Conservation (phyloP, 2,888 invertebrate genomes). For the Phyllotreta cruciferae region DNA sequence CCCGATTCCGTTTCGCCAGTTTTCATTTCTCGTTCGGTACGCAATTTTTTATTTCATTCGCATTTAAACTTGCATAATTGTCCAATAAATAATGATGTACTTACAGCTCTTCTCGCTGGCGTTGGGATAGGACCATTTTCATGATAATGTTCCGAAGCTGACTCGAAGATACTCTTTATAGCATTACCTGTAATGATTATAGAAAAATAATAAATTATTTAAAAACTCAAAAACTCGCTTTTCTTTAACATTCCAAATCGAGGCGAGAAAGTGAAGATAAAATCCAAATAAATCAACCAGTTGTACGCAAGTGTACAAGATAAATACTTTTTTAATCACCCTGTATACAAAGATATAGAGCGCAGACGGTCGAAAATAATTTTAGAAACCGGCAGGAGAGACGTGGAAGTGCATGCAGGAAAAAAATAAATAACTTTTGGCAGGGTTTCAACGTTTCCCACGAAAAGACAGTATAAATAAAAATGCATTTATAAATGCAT, state of each 20-base stretch:
- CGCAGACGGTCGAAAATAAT: conserved; percentile 3
- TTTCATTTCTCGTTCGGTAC: too few relatives aligned
- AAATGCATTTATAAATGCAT: background rate
- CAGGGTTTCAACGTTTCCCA: conserved; percentile 18
- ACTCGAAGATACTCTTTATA: conserved; percentile 51
- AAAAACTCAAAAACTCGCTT: too few relatives aligned
- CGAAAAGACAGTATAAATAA: conserved; percentile 13
- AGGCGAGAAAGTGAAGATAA: too few relatives aligned
- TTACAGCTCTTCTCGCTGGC: conserved; percentile 99
- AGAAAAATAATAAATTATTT: too few relatives aligned
- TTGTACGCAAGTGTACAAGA: background rate
- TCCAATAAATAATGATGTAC: conserved; percentile 55
- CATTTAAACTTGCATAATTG: too few relatives aligned
- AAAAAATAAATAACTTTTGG: conserved; percentile 21
- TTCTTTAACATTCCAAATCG: too few relatives aligned
- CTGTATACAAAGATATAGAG: background rate
- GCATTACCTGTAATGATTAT: conserved; percentile 53
- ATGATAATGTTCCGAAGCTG: conserved; percentile 67
- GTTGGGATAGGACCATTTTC: conserved; percentile 99
- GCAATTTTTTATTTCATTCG: too few relatives aligned
- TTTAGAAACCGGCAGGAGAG: conserved; percentile 4
- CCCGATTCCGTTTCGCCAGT: too few relatives aligned
- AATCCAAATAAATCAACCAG: too few relatives aligned
- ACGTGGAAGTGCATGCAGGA: conserved; percentile 12
- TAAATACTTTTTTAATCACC: conserved; percentile 12